Conservation (phyloP, 2,113 vertebrate species). For the Pseudonaja textilis region DNA sequence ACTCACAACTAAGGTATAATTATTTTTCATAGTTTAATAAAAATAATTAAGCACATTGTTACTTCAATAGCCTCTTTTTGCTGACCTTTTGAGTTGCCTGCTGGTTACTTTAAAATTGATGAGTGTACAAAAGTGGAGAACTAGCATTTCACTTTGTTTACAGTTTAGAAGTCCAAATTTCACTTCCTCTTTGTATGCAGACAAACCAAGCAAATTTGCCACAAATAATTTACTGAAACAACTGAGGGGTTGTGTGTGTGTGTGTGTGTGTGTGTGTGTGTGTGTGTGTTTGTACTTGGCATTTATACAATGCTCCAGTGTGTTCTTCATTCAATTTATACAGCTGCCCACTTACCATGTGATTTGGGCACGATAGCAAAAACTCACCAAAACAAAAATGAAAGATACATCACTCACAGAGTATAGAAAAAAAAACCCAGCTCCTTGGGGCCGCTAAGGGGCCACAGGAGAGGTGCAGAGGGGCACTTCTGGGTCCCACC, state of each 20-base stretch:
- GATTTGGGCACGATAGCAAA: not conserved
- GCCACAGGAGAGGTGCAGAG: not conserved
- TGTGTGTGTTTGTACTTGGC: not conserved
- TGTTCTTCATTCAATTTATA: not conserved
- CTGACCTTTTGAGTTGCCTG: not conserved
- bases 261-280: too few species aligned
- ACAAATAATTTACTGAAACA: not conserved
- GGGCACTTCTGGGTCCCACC: not conserved
- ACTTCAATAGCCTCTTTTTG: slow-evolving; percentile 12
- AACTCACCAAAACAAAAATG: not conserved
- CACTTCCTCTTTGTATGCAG: not conserved
- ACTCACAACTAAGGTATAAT: slow-evolving; percentile 23
- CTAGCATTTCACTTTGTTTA: not conserved
- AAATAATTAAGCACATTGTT: slow-evolving; percentile 30
- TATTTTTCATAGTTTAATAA: slow-evolving; percentile 31
- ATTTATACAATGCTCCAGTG: not conserved
- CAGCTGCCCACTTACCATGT: not conserved
- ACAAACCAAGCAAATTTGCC: not conserved
- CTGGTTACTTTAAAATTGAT: not conserved
- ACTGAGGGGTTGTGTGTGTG: not conserved
- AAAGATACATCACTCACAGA: not conserved
- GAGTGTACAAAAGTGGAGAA: not conserved
- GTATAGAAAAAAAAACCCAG: not conserved
- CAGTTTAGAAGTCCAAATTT: not conserved
- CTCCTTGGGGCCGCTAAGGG: not conserved